Conservation (phyloP, 1,140 invertebrate species). For the Diploscapter pachys region DNA sequence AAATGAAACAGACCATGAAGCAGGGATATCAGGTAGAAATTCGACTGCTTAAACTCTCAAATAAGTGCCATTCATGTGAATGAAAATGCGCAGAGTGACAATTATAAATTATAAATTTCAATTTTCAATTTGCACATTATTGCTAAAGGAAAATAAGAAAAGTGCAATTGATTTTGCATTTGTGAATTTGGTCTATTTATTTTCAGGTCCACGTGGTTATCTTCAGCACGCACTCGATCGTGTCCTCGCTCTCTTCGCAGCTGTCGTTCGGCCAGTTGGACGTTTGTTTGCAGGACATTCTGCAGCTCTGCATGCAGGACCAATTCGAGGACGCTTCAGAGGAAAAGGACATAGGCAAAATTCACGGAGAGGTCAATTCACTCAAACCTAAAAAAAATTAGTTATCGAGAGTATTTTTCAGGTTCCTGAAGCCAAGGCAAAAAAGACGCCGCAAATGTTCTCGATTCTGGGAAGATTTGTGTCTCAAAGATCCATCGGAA, state of each 20-base stretch:
- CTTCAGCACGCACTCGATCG: constrained; percentile 78
- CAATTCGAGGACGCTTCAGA: constrained; percentile 80
- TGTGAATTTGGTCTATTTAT: not conserved
- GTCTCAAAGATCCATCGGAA: constrained; percentile 12
- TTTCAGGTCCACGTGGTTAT: constrained; percentile 78
- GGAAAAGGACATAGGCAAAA: constrained; percentile 83
- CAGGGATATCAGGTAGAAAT: constrained; percentile 75
- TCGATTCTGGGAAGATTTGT: constrained; percentile 67
- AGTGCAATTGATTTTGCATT: not conserved
- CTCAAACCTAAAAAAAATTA: too few species aligned
- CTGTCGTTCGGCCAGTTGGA: constrained; percentile 75
- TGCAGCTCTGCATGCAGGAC: constrained; percentile 79
- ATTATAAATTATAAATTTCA: too few species aligned
- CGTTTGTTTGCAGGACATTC: constrained; percentile 72
- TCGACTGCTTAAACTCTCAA: not conserved
- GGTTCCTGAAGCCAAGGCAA: constrained; percentile 64
- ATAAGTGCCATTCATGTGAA: not conserved
- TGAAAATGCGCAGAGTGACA: too few species aligned
- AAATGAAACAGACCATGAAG: constrained; percentile 76
- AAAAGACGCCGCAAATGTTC: constrained; percentile 82
- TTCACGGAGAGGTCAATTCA: constrained; percentile 68
- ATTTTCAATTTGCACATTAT: not conserved
- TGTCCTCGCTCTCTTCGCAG: constrained; percentile 70
- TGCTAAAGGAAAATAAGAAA: not conserved
- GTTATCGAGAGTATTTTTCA: too few species aligned